Conservation (phyloP, 2,888 invertebrate species). For the Punctoribates punctum region DNA sequence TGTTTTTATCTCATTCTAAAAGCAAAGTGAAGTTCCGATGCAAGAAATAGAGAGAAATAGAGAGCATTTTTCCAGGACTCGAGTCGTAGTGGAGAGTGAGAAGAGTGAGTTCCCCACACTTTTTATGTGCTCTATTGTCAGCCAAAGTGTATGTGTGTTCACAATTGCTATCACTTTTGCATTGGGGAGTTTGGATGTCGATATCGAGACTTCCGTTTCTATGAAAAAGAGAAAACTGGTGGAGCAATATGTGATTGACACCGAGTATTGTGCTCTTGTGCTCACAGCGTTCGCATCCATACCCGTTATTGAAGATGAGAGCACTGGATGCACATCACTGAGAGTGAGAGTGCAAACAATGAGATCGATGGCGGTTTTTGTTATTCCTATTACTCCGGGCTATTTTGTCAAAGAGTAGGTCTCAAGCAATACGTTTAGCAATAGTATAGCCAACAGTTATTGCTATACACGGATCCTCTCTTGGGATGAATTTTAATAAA, state of each 20-base stretch:
- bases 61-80: conserved; percentile 1
- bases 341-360: conserved; percentile 33
- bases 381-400: conserved; percentile 42
- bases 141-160: conserved; percentile 22
- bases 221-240: conserved; percentile 35
- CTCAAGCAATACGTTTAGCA: conserved; percentile 40
- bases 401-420: conserved; percentile 46
- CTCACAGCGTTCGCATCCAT: background rate
- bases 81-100: conserved; percentile 7
- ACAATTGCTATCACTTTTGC: conserved; percentile 7
- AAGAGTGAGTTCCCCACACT: conserved; percentile 26
- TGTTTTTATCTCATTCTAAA: conserved; percentile 32
- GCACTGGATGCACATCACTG: background rate
- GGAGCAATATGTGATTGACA: conserved; percentile 36
- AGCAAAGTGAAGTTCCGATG: conserved; percentile 34
- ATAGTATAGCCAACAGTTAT: conserved; percentile 46
- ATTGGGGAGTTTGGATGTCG: conserved; percentile 25
- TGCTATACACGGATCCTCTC: conserved; percentile 41
- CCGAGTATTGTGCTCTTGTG: conserved; percentile 25
- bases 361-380: conserved; percentile 34
- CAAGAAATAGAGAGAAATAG: conserved; percentile 28
- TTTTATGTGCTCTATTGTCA: conserved; percentile 15
- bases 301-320: background rate
- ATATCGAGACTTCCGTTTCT: conserved; percentile 35
- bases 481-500: conserved; percentile 38